Percentiles rank a stretch among this genome's conserved stretches.
phyloP scores from a whole-genome alignment of 2,888 invertebrate genomes.

The Dromius quadrimaculatus region DNA sequence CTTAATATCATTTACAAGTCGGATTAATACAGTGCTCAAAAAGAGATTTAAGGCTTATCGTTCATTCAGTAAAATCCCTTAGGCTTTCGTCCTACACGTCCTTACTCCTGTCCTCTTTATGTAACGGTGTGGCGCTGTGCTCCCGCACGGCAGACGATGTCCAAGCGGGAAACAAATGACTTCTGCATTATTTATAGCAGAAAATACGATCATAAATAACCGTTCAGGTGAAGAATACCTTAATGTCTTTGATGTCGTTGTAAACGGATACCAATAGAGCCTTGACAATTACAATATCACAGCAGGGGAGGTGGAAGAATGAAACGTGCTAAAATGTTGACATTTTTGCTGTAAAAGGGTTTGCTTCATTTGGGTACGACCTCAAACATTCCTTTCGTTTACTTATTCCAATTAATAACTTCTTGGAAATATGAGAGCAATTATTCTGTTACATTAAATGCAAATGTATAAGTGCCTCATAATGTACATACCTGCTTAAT shows the following conservation, averaged over 20 bases:
- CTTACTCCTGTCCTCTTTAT: background rate
- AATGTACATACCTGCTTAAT: conserved; percentile 48
- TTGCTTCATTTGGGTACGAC: too few relatives aligned
- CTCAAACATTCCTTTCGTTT: conserved; percentile 28
- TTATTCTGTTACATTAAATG: conserved; percentile 35
- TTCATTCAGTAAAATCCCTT: background rate
- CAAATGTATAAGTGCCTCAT: conserved; percentile 23
- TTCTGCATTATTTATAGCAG: conserved; percentile 52
- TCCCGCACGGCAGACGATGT: conserved; percentile 40
- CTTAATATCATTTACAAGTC: too few relatives aligned
- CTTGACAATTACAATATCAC: too few relatives aligned
- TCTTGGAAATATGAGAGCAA: conserved; percentile 21
- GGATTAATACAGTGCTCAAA: conserved; percentile 8
- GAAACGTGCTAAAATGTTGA: too few relatives aligned
- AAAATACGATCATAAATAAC: conserved; percentile 52
- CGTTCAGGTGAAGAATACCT: conserved; percentile 51
- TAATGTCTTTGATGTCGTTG: conserved; percentile 42
- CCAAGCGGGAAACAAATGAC: conserved; percentile 49
- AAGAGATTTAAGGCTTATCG: conserved; percentile 22
- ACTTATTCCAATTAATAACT: conserved; percentile 46
- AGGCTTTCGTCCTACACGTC: background rate
- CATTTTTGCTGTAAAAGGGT: too few relatives aligned
- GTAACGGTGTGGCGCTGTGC: conserved; percentile 26
- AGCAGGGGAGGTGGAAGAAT: too few relatives aligned
- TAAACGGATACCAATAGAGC: conserved; percentile 27